Evolutionary conservation across 92 coral and sea anemone species (phyloP).

Genomic region (Hydrozoanthus gracilis): DNA sequence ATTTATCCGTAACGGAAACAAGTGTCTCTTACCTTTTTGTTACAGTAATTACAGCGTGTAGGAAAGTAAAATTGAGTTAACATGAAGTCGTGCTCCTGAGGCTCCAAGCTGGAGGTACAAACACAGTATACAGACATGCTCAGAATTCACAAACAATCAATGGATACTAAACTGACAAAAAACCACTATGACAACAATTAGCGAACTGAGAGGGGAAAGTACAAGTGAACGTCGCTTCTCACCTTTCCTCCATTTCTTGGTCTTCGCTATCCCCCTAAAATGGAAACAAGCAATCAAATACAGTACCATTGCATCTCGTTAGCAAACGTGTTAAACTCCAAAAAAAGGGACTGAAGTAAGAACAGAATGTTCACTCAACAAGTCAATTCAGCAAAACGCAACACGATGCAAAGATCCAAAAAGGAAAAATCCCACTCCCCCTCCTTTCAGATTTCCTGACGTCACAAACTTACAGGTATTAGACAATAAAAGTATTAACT

Average conservation of each 20-base stretch:
- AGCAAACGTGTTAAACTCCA: background rate
- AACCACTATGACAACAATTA: background rate
- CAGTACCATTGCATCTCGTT: background rate
- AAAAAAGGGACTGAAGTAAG: no score
- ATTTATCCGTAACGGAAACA: background rate
- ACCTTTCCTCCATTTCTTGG: conserved; percentile 79
- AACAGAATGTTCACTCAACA: no score
- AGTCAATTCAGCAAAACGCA: no score
- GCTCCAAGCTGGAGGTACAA: conserved; percentile 67
- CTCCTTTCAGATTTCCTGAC: no score
- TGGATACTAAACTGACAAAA: no score
- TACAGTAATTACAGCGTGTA: conserved; percentile 94
- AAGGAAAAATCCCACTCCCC: no score
- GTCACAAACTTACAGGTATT: no score
- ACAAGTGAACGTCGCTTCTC: background rate
- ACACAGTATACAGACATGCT: background rate
- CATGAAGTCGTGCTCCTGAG: conserved; percentile 86
- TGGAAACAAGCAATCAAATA: background rate
- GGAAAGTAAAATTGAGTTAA: conserved; percentile 96
- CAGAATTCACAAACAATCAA: background rate
- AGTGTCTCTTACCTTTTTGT: conserved; percentile 78
- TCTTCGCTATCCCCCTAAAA: conserved; percentile 56
- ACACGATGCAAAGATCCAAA: no score
- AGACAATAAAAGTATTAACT: no score
- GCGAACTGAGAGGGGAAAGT: background rate